Evolutionary conservation across 2,797 vertebrate genomes (phyloP).

Genomic region (Hipposideros larvatus): DNA sequence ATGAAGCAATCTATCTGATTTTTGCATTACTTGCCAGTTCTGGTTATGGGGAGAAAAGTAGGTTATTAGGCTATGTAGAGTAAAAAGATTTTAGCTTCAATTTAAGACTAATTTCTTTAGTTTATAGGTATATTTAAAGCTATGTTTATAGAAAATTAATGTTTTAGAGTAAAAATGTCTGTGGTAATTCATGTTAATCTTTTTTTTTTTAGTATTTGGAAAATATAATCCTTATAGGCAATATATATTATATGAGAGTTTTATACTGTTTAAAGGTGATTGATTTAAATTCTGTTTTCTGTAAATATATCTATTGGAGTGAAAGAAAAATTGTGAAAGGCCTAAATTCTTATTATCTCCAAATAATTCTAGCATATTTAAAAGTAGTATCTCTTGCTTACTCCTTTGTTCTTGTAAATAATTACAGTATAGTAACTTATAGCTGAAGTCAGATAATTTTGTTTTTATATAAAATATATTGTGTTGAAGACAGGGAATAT

Average conservation of each 20-base stretch:
- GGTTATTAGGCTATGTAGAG: not conserved
- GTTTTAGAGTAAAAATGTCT: not conserved
- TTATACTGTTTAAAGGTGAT: not conserved
- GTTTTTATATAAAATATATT: slow-evolving; percentile 18
- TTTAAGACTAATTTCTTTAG: slow-evolving; percentile 25
- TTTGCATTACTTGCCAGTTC: slow-evolving; percentile 28
- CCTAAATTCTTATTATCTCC: not conserved
- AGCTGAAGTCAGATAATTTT: not conserved
- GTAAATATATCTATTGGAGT: not conserved
- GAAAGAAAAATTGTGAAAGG: not conserved
- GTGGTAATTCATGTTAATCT: not conserved
- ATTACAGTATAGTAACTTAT: slow-evolving; percentile 13
- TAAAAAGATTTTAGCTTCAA: slow-evolving; percentile 18
- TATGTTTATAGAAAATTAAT: not conserved
- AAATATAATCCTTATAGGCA: not conserved
- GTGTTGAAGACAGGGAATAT: not conserved
- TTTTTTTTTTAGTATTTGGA: slow-evolving; percentile 14
- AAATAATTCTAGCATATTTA: slow-evolving; percentile 22
- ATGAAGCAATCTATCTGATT: slow-evolving; percentile 27
- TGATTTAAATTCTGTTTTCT: not conserved
- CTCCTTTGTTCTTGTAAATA: slow-evolving; percentile 13
- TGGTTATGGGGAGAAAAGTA: slow-evolving; percentile 30
- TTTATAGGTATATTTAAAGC: slow-evolving; percentile 7
- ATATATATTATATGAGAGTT: not conserved
- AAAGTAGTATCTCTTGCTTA: not conserved